These are phyloP conservation scores for Campodea augens DNA, from an alignment of 1,140 invertebrate species.

Conservation along the genomic window DNA sequence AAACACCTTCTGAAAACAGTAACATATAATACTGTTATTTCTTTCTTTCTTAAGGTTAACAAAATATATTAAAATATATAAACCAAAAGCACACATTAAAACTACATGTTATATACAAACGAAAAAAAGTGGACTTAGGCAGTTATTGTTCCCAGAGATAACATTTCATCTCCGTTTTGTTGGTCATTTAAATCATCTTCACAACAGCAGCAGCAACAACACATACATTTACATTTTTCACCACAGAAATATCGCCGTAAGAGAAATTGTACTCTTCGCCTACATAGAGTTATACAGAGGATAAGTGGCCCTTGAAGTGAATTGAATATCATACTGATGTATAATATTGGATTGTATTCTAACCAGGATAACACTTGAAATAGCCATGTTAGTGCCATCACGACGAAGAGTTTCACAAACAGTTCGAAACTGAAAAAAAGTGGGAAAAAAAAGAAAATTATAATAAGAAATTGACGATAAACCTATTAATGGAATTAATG, in stretches of 20 bases:
- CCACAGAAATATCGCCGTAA: slow-evolving; percentile 56
- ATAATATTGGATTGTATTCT: slow-evolving; percentile 43
- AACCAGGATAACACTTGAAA: slow-evolving; percentile 51
- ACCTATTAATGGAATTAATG: no score
- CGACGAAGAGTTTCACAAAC: slow-evolving; percentile 47
- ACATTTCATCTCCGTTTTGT: background rate
- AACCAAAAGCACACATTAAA: no score
- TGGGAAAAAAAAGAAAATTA: no score
- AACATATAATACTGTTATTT: no score
- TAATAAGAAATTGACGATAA: no score
- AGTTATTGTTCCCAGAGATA: background rate
- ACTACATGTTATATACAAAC: background rate
- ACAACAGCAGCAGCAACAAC: slow-evolving; percentile 28
- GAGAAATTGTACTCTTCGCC: slow-evolving; percentile 52
- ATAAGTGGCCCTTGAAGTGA: slow-evolving; percentile 46
- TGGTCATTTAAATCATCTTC: background rate
- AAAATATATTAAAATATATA: no score
- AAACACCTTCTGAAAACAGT: no score
- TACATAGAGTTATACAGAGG: slow-evolving; percentile 49
- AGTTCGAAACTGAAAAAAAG: slow-evolving; percentile 46
- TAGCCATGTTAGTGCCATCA: slow-evolving; percentile 50
- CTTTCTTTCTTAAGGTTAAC: no score
- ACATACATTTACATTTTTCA: slow-evolving; percentile 28
- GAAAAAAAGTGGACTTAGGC: background rate
- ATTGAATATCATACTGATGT: slow-evolving; percentile 51